Evolutionary conservation across 2,797 vertebrate species (phyloP), one percentile per base, ranked within the genome.

Genomic region (Zenarchopterus dispar): DNA sequence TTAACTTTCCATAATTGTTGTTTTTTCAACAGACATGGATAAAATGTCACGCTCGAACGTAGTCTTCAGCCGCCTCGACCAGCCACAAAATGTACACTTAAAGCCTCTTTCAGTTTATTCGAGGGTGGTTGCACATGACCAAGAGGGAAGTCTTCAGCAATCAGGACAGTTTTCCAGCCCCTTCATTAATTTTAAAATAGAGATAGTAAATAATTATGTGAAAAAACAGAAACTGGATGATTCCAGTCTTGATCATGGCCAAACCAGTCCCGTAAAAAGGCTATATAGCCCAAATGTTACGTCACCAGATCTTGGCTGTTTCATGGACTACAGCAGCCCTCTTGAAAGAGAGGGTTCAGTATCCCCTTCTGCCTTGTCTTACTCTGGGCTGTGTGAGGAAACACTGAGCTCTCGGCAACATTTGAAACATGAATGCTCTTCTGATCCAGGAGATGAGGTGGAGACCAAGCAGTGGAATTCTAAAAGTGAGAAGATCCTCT

Each of bases 221-320:
- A 50, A 22, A 11, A 84, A 81, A 64, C 52, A 66, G 1, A 72
- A 75, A 58, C 2, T 47, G 1, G 21, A 66, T 3, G 45, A 78
- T 26, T 60, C 23, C n/a, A 1, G 5, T 56, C 0, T 1, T 0
- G 42, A 61, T 5, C 11, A 45, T 1, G 3, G 28, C 41, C 56
- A 41, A n/a, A 36, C 56, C 28, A 67, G 61, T 21, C 65, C 71
- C 3, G 49, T 46, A 1, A 87, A 83, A 62, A 83, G 54, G 56
- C 0, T 24, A 1, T 28, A 2, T 7, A 19, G 1, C 51, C 11
- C 45, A 17, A 26, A 60, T 22, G 21, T 26, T 33, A 22, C 78
- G 21, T 77, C 84, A 19, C 85, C 77, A 19, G 79, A 88, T 15
- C 43, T 48, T 0, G 77, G 81, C 0, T 84, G 75, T 55, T 67